Base-by-base conservation (phyloP, 2,888 invertebrate genomes). In the Laspeyria flexula region DNA sequence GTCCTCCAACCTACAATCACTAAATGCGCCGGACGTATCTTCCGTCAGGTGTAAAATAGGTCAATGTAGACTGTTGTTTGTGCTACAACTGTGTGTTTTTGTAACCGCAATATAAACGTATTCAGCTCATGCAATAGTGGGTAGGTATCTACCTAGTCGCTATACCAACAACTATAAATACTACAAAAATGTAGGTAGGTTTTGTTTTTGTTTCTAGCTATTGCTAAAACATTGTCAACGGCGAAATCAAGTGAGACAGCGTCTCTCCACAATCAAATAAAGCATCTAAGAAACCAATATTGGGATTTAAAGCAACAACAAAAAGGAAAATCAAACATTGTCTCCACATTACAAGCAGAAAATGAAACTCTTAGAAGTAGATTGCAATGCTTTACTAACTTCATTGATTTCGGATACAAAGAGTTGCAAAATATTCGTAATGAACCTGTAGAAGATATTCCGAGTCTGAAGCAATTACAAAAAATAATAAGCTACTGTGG, bases 401-500 rank as follows among this genome's bases (percentile, higher is more conserved):
- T 80, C 18, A 80, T 87, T 49, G 63, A 73, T n/a, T 63, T 81
- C 3, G 82, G 81, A 0, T 86, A 83, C 55, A 52, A 68, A 43
- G 73, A 85, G 55, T 53, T 86, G 30, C 75, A 78, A 39, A 78
- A 75, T 60, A 71, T 80, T 23, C 60, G 71, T 11, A 64, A 69
- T 5, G 65, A 77, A 49, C 43, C 44, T 9, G 9, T 37, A n/a
- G 65, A 78, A 44, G 67, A 79, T 35, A 34, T 67, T 18, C 55
- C 79, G 1, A 47, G 55, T 27, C 46, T 74, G 16, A 60, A 71
- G 42, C 73, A 85, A 65, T 62, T 87, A 11, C 82, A 79, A 48
- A 65, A 80, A 37, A 77, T 88, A 13, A 74, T 87, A 34, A 33
- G 77, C 33, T 71, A 65, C 43, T 86, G 81, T 57, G 81, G 83